phyloP scores from a whole-genome alignment of 2,797 vertebrate species.

The Chelidonichthys spinosus region DNA sequence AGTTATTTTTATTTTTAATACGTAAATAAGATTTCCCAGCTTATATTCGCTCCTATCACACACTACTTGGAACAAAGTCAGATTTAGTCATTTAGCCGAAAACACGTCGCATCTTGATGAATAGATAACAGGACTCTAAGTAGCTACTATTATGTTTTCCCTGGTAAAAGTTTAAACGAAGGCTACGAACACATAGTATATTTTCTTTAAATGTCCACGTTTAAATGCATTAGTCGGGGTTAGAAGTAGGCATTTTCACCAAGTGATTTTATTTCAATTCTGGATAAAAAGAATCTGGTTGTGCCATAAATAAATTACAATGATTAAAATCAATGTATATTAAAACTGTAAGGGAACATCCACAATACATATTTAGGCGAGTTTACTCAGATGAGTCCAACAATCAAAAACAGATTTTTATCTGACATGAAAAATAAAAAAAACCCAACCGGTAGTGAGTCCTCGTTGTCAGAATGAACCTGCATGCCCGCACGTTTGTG shows the following conservation, averaged over 20 bases:
- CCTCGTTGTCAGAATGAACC: background rate
- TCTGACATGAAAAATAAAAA: background rate
- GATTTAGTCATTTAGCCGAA: background rate
- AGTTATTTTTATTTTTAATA: background rate
- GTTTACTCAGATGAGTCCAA: background rate
- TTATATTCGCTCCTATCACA: background rate
- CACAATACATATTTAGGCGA: background rate
- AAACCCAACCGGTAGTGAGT: background rate
- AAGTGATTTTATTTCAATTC: background rate
- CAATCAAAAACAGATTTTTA: background rate
- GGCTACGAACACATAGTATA: background rate
- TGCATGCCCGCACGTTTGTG: background rate
- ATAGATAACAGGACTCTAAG: background rate
- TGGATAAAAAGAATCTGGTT: background rate
- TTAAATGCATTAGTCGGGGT: background rate
- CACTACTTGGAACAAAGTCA: background rate
- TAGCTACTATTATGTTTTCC: background rate
- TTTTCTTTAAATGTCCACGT: background rate
- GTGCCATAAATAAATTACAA: background rate
- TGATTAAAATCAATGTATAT: background rate
- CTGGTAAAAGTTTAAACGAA: background rate
- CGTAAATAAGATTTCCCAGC: background rate
- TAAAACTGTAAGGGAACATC: background rate
- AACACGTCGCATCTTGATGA: background rate
- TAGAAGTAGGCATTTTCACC: background rate